These are phyloP conservation scores for Oncorhynchus clarkii DNA, from an alignment of 2,113 vertebrate genomes.

Conservation along the genomic window DNA sequence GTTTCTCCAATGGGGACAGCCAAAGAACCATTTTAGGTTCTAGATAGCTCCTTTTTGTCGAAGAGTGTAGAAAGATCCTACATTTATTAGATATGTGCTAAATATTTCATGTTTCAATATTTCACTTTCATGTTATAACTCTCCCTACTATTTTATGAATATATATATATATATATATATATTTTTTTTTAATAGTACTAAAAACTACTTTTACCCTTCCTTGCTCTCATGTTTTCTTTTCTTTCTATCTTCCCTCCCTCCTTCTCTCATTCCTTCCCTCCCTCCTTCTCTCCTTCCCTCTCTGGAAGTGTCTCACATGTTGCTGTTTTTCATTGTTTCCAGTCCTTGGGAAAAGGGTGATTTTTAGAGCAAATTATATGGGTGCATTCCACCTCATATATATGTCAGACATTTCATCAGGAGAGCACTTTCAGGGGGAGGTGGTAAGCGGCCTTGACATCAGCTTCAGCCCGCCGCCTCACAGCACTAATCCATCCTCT, in stretches of 20 bases:
- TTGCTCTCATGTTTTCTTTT: neutral
- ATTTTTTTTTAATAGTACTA: neutral
- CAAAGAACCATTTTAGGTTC: no score
- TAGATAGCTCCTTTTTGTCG: neutral
- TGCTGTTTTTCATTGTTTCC: constrained; percentile 79
- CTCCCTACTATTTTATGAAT: neutral
- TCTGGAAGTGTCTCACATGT: constrained; percentile 21
- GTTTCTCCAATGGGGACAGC: no score
- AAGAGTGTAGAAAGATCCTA: neutral
- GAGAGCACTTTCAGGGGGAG: constrained; percentile 80
- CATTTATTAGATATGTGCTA: neutral
- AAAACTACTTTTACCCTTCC: neutral
- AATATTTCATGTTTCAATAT: no score
- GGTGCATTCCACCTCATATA: constrained; percentile 95
- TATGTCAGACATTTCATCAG: constrained; percentile 95
- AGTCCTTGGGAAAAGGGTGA: constrained; percentile 83
- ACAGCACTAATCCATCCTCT: constrained; percentile 41
- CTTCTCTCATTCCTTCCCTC: neutral
- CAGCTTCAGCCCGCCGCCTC: constrained; percentile 39
- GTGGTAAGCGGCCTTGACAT: constrained; percentile 85
- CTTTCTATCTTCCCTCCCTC: neutral
- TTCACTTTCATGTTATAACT: neutral
- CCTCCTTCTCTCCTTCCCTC: constrained; percentile 23
- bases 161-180: neutral
- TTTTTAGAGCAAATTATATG: constrained; percentile 91